Evolutionary conservation across 2,797 vertebrate species (phyloP), one percentile per base, ranked within the genome.

Genomic region (Heliangelus exortis): DNA sequence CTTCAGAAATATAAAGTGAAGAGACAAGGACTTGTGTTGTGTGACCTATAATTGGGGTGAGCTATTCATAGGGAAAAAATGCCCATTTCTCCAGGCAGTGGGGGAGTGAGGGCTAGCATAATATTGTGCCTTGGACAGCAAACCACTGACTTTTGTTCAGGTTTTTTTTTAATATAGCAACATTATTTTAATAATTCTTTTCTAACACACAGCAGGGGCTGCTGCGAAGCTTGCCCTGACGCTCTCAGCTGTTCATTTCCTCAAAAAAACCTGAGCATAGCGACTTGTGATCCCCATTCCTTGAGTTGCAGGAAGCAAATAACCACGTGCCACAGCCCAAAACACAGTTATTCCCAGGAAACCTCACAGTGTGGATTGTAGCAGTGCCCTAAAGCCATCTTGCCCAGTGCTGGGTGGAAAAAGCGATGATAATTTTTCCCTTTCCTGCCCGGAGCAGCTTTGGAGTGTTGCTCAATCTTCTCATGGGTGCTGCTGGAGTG

Each of bases 181-280:
- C 34, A 12, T 72, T 20, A 62, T 87, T 57, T 58, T 73, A 80
- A 45, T 89, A 18, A 34, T 63, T 78, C 28, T 61, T 29, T 17
- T 8, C 23, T 19, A 45, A 50, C 68, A 7, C 18, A 2, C 48
- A 15, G 61, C 65, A 39, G 57, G 0, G 0, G 3, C 61, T 34
- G 51, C 53, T 76, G 58, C 36, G 1, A 4, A 26, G 10, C 7
- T 50, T 17, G 17, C 48, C 41, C 41, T 26, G 58, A 11, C 20
- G 1, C 1, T 0, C 10, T 6, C 9, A 0, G 3, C 1, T 1
- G 29, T 1, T 12, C 11, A 0, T 48, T 31, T 23, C 54, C n/a
- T 41, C 29, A 9, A 2, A 53, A 48, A 57, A 76, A 65, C 58
- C 5, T 1, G 12, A 39, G 28, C n/a, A 3, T 6, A 28, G 10